A percentile compares a stretch with the other conserved stretches of the same genome.
These are phyloP conservation scores for Flexamia atlantica DNA, from an alignment of 2,888 invertebrate genomes.

Conservation along the genomic window DNA sequence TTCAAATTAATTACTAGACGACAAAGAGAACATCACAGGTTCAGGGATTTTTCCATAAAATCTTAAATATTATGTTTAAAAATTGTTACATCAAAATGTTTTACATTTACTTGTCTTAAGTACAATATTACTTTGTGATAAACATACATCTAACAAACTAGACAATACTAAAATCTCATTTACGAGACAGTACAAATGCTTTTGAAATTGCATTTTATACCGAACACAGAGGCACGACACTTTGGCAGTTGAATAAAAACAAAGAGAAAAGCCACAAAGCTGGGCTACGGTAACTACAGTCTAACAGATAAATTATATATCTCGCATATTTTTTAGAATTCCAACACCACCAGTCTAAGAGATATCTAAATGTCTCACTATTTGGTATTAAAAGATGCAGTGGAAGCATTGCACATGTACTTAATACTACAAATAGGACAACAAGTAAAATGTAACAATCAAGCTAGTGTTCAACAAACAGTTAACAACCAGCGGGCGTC, in stretches of 20 bases:
- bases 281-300: slow-evolving; percentile 62
- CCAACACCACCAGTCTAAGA: slow-evolving; percentile 57
- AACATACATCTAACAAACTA: slow-evolving; percentile 51
- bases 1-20: slow-evolving; percentile 6
- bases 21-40: slow-evolving; percentile 5
- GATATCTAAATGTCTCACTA: slow-evolving; percentile 60
- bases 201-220: slow-evolving; percentile 55
- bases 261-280: slow-evolving; percentile 59
- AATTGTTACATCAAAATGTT: slow-evolving; percentile 43
- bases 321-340: slow-evolving; percentile 55
- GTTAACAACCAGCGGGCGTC: slow-evolving; percentile 30
- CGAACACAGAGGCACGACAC: slow-evolving; percentile 64
- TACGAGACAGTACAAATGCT: slow-evolving; percentile 60
- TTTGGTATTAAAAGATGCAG: slow-evolving; percentile 60
- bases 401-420: slow-evolving; percentile 56
- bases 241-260: slow-evolving; percentile 63
- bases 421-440: slow-evolving; percentile 55
- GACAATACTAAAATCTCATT: slow-evolving; percentile 59
- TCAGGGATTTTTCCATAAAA: slow-evolving; percentile 25
- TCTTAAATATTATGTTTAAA: slow-evolving; percentile 41
- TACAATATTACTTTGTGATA: slow-evolving; percentile 55
- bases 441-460: slow-evolving; percentile 42
- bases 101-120: slow-evolving; percentile 55
- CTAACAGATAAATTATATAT: slow-evolving; percentile 59
- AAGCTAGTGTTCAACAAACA: slow-evolving; percentile 46